Evolutionary conservation across 2,113 vertebrate species (phyloP), one percentile per base, ranked within the genome.

Genomic region (Cairina moschata): DNA sequence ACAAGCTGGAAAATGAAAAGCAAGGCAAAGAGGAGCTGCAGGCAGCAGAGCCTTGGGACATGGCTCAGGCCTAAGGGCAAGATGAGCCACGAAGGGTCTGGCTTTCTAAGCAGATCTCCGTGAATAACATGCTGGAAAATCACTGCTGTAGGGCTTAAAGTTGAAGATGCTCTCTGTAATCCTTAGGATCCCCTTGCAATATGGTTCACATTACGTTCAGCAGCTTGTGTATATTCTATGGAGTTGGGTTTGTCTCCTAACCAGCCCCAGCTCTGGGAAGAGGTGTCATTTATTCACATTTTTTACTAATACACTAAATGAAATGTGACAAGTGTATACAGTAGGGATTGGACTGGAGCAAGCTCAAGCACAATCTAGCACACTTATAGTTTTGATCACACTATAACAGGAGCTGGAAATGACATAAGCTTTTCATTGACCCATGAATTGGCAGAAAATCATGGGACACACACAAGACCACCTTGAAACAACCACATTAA

Each of bases 1-100:
- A 42, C 21, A 81, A 86, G n/a, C 4, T 78, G n/a, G 26, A 84
- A 86, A 48, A 69, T 0, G 0, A 26, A 76, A 75, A 80, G 8
- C 21, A 63, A 74, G 36, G 15, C 2, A 2, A 18, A 32, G n/a
- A 62, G 20, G 31, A 72, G 4, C 0, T 67, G 36, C 23, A 78
- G 23, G 52, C 65, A 59, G 22, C 1, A 0, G 80, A 89, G 18
- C 25, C 77, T 86, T 23, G 16, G 25, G 48, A 74, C 0, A 0
- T 9, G 15, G 5, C 22, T 66, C 82, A 65, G 31, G 26, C 55
- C 13, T 13, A 13, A 85, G 14, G 2, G 2, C 4, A 60, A 71
- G 8, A 76, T 32, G 16, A 63, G 10, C 3, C 38, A 59, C 59
- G 46, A 55, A 74, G 6, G 2, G 34, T 54, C 32, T 13, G 11